Conservation (phyloP, 2,797 vertebrate genomes). For the Decapterus maruadsi region DNA sequence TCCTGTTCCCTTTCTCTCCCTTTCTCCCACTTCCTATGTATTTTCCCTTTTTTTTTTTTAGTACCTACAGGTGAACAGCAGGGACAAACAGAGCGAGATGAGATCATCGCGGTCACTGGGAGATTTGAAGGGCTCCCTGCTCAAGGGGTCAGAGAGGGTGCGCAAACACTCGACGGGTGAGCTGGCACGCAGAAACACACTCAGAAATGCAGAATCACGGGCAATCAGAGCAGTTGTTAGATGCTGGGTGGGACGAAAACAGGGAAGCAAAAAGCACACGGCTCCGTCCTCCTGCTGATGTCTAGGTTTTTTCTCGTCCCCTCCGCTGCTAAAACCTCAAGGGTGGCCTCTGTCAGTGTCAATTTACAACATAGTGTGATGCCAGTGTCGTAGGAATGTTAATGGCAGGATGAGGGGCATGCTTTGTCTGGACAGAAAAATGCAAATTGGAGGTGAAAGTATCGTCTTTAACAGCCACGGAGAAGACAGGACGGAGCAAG, state of each 20-base stretch:
- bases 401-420: constrained; percentile 41
- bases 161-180: constrained; percentile 94
- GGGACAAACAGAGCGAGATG: constrained; percentile 93
- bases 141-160: constrained; percentile 90
- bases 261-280: neutral
- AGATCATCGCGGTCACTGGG: constrained; percentile 92
- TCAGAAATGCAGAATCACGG: neutral
- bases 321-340: constrained; percentile 21
- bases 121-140: constrained; percentile 93
- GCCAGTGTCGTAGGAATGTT: constrained; percentile 47
- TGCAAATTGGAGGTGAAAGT: constrained; percentile 52
- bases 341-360: constrained; percentile 40
- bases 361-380: constrained; percentile 41
- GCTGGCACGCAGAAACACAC: constrained; percentile 15
- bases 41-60: constrained; percentile 47
- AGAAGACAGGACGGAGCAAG: constrained; percentile 52
- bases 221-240: neutral
- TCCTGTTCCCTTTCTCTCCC: constrained; percentile 48
- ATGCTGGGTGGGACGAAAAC: neutral
- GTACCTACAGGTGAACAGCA: constrained; percentile 91
- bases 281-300: neutral
- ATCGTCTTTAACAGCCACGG: constrained; percentile 41
- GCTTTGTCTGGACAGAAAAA: constrained; percentile 46
- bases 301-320: constrained; percentile 25
- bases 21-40: neutral